A percentile compares a stretch with the other conserved stretches of the same genome.
Conservation (phyloP, 2,113 vertebrate genomes). For the Microcebus murinus region DNA sequence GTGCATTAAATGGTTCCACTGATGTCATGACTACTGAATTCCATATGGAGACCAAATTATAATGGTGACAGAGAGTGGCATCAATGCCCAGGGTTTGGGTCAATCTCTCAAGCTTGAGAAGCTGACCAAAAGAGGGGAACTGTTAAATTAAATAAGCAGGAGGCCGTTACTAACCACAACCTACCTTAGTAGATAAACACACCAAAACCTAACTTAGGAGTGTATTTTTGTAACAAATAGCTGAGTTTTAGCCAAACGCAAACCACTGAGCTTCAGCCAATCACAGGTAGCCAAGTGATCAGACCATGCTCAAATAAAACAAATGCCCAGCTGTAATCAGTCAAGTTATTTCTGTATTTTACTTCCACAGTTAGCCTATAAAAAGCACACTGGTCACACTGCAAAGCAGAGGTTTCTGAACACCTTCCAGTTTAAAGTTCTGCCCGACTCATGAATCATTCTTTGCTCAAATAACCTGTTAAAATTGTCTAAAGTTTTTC, state of each 20-base stretch:
- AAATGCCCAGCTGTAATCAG: too few species aligned
- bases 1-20: background rate
- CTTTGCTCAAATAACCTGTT: background rate
- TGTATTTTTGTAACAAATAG: background rate
- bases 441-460: background rate
- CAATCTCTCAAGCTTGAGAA: background rate
- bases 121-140: background rate
- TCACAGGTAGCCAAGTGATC: background rate
- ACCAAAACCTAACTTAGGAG: background rate
- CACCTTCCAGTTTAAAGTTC: background rate
- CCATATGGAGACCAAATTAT: background rate
- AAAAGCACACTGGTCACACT: background rate
- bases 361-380: background rate
- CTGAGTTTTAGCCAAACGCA: background rate
- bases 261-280: background rate
- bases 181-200: background rate
- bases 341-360: background rate
- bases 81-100: background rate
- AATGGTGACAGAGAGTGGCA: background rate
- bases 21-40: background rate
- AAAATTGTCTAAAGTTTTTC: background rate
- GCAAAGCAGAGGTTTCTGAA: background rate
- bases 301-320: background rate
- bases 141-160: background rate
- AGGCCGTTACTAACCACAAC: background rate